Conservation (phyloP, 2,888 invertebrate genomes). For the Pedicia rivosa region DNA sequence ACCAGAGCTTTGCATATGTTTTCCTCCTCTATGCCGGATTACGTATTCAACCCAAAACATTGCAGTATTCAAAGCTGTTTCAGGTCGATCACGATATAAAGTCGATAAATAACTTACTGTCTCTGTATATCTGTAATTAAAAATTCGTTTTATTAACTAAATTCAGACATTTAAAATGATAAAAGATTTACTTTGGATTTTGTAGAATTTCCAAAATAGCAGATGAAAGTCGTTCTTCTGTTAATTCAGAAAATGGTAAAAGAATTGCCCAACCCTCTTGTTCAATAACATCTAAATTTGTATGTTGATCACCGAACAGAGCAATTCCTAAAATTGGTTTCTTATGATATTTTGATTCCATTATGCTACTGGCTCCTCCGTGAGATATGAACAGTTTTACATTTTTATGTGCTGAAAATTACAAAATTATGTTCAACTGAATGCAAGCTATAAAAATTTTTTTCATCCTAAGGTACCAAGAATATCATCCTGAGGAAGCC, state of each 20-base stretch:
- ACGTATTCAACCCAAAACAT: conserved; percentile 35
- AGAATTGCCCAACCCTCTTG: background rate
- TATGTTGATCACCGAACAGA: background rate
- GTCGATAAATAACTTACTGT: conserved; percentile 25
- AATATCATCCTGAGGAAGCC: conserved; percentile 49
- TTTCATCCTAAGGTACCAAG: too few relatives aligned
- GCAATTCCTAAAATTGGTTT: background rate
- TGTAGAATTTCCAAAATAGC: background rate
- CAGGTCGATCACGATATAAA: conserved; percentile 32
- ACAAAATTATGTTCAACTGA: too few relatives aligned
- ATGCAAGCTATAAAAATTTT: too few relatives aligned
- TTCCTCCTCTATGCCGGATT: conserved; percentile 31
- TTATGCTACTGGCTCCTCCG: conserved; percentile 52
- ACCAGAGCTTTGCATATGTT: conserved; percentile 30
- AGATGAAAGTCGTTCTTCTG: background rate
- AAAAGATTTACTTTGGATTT: conserved; percentile 14
- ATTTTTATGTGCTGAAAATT: conserved; percentile 47
- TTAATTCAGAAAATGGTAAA: background rate
- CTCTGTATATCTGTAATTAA: too few relatives aligned
- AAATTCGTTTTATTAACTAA: too few relatives aligned
- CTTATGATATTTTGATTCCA: background rate
- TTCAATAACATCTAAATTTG: background rate
- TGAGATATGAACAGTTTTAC: conserved; percentile 32
- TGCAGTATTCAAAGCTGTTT: conserved; percentile 31
- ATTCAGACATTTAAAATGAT: too few relatives aligned